phyloP scores from a whole-genome alignment of 2,888 invertebrate genomes.

The Zonitis immaculata region DNA sequence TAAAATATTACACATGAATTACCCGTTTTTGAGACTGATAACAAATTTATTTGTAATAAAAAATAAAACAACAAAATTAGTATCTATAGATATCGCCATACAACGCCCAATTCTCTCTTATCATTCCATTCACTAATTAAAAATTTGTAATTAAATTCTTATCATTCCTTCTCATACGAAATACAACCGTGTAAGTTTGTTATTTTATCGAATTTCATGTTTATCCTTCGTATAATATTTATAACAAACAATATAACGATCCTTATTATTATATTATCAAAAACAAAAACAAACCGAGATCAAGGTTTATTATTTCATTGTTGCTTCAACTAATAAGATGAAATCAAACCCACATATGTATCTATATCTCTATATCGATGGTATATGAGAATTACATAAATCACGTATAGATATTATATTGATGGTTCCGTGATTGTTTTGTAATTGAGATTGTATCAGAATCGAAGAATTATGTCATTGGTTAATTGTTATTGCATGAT shows the following conservation, averaged over 20 bases:
- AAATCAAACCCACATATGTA: not conserved
- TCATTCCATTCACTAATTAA: not conserved
- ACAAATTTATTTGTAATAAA: not conserved
- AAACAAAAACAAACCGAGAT: no score
- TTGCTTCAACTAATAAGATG: no score
- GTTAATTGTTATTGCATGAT: not conserved
- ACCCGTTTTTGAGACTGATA: not conserved
- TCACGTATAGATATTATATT: not conserved
- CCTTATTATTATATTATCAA: no score
- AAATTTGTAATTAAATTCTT: constrained; percentile 2
- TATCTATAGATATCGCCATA: no score
- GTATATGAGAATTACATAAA: constrained; percentile 1
- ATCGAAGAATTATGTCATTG: constrained; percentile 1
- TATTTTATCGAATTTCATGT: not conserved
- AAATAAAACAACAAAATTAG: no score
- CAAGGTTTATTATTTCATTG: no score
- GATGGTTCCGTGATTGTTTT: constrained; percentile 2
- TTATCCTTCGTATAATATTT: no score
- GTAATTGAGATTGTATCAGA: constrained; percentile 11
- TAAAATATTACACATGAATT: constrained; percentile 21
- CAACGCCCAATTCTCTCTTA: not conserved
- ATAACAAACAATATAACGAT: no score
- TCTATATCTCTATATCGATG: no score
- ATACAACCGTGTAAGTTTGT: no score
- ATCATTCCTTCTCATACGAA: not conserved